Base-by-base conservation (phyloP, 2,888 invertebrate genomes). In the Cephus pygmeus region DNA sequence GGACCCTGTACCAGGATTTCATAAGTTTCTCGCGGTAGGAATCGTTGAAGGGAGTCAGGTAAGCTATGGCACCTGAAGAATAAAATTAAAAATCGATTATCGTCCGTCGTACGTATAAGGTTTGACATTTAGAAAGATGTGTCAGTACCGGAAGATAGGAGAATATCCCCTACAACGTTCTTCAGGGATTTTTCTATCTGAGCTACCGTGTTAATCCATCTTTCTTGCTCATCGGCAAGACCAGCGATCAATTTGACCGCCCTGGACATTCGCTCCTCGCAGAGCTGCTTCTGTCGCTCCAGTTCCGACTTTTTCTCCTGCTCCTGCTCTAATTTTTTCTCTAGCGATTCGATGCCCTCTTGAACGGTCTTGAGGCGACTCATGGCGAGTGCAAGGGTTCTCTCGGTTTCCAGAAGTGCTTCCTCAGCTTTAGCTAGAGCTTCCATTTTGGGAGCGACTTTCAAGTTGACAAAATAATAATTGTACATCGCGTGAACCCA, bases 401-500 rank as follows among this genome's bases (percentile, higher is more conserved):
- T 93, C 91, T 97, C 95, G 0, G 97, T 95, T 75, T 92, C 92
- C 1, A 92, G 92, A 1, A 97, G 92, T n/a, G 95, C 95, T 15
- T 92, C 92, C 74, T 94, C 95, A 0, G 98, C 98, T 40, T 93
- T 93, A 0, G 93, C 94, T 35, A 98, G 92, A 4, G 97, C 96
- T 3, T 94, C 95, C 92, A 97, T 97, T 92, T 99, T 99, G 0
- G 98, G 98, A 0, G 96, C 96, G 0, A 97, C 97, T 11, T 93
- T 93, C 83, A 94, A 93, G 87, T 97, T 97, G 0, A 98, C 97
- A 88, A 96, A 95, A 90, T 98, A 98, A 91, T 97, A 98, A 89
- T 97, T 95, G 91, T 96, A 98, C 95, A 98, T 97, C 0, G 98
- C 98, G 85, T 97, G 96, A 40, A 98, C 95, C 97, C 97, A 97